phyloP scores from a whole-genome alignment of 2,797 vertebrate genomes.

The Spheniscus humboldti region DNA sequence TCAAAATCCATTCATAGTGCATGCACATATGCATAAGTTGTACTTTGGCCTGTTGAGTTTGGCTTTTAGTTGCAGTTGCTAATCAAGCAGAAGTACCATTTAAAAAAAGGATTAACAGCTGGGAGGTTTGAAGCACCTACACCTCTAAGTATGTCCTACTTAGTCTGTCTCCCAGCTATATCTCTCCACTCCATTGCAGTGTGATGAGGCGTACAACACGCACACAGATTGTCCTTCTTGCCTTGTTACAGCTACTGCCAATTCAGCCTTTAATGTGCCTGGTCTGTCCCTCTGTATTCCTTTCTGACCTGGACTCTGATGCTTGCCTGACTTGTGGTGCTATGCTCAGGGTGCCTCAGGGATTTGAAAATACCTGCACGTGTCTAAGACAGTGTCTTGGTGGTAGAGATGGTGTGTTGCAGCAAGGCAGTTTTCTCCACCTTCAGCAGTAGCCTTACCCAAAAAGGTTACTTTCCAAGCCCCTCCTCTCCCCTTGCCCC shows the following conservation, averaged over 20 bases:
- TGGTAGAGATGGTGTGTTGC: neutral
- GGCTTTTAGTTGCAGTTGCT: neutral
- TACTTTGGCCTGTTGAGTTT: neutral
- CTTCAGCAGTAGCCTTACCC: neutral
- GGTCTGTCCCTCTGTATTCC: neutral
- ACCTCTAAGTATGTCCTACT: neutral
- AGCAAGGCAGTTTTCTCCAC: neutral
- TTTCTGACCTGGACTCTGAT: neutral
- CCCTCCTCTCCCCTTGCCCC: fast-evolving
- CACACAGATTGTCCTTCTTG: neutral
- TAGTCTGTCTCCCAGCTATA: neutral
- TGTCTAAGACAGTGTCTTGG: neutral
- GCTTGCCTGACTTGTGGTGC: neutral
- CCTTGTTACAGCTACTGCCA: neutral
- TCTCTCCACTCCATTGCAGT: neutral
- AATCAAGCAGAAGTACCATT: neutral
- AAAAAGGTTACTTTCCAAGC: neutral
- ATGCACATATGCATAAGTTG: neutral
- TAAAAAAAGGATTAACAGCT: neutral
- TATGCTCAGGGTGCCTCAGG: neutral
- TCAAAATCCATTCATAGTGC: neutral
- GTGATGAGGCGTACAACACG: neutral
- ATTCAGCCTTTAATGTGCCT: neutral
- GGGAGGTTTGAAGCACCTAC: neutral
- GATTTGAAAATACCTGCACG: neutral